A percentile compares a stretch with the other conserved stretches of the same genome.
phyloP scores from a whole-genome alignment of 37 sponge, comb jelly and placozoan species.

The Geodia barretti region DNA sequence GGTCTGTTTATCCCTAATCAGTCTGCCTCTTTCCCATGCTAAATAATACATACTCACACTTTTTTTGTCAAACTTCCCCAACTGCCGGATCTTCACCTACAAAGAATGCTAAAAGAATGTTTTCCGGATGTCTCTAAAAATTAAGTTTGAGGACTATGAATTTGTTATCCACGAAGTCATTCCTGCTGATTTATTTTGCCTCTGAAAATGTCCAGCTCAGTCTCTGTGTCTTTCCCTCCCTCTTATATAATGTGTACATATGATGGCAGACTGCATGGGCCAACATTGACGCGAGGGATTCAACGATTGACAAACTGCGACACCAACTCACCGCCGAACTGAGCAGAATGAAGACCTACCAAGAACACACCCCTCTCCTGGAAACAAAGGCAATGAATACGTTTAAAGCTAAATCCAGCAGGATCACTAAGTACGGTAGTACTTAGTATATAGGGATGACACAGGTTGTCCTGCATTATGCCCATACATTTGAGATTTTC shows the following conservation, averaged over 20 bases:
- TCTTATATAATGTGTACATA: background rate
- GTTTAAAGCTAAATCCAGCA: too few species aligned
- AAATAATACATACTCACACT: background rate
- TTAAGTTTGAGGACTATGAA: too few species aligned
- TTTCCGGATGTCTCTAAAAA: too few species aligned
- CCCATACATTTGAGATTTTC: too few species aligned
- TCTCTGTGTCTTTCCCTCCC: background rate
- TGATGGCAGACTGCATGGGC: conserved; percentile 52
- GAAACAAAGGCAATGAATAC: conserved; percentile 36
- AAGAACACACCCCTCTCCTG: conserved; percentile 48
- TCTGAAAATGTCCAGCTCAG: background rate
- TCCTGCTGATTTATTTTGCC: too few species aligned
- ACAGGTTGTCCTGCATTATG: too few species aligned
- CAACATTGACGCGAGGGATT: conserved; percentile 66
- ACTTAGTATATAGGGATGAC: conserved; percentile 4
- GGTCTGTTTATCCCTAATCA: background rate
- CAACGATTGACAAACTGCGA: conserved; percentile 34
- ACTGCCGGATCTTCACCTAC: too few species aligned
- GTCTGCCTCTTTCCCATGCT: background rate
- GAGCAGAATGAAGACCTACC: conserved; percentile 34
- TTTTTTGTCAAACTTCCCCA: too few species aligned
- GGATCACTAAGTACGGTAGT: too few species aligned
- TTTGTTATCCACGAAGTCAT: too few species aligned
- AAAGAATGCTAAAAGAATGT: too few species aligned
- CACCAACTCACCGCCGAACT: conserved; percentile 34